Conservation (phyloP, 2,113 vertebrate genomes). For the Tyrannus savana region DNA sequence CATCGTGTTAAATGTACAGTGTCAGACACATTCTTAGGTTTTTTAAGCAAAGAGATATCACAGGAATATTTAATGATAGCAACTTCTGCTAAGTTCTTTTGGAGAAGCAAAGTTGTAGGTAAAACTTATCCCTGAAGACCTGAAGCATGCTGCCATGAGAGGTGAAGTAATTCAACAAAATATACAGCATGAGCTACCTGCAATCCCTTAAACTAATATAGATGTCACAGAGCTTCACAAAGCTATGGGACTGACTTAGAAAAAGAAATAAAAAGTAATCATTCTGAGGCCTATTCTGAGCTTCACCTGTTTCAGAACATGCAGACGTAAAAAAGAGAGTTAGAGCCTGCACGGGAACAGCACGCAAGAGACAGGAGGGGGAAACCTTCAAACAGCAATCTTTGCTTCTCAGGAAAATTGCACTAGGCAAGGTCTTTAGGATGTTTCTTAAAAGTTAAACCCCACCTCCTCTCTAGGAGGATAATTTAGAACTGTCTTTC, state of each 20-base stretch:
- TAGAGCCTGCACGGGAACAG: background rate
- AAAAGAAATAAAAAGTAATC: background rate
- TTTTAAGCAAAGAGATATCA: background rate
- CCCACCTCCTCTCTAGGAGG: background rate
- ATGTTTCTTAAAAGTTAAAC: background rate
- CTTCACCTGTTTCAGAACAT: background rate
- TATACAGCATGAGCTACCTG: background rate
- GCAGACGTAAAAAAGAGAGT: background rate
- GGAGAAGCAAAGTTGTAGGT: background rate
- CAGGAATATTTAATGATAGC: rapidly evolving
- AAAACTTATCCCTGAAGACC: background rate
- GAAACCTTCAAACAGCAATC: background rate
- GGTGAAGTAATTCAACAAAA: background rate
- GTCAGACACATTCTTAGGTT: background rate
- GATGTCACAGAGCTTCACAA: background rate
- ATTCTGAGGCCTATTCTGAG: background rate
- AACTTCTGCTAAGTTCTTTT: background rate
- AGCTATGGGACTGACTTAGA: background rate
- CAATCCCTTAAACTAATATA: background rate
- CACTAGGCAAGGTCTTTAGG: background rate
- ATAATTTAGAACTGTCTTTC: background rate
- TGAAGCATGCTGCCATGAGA: background rate
- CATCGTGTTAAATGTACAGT: background rate
- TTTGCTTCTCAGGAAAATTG: background rate
- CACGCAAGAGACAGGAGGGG: background rate